Base-by-base conservation (phyloP, 2,888 invertebrate species). In the Eupelmus urozonus region DNA sequence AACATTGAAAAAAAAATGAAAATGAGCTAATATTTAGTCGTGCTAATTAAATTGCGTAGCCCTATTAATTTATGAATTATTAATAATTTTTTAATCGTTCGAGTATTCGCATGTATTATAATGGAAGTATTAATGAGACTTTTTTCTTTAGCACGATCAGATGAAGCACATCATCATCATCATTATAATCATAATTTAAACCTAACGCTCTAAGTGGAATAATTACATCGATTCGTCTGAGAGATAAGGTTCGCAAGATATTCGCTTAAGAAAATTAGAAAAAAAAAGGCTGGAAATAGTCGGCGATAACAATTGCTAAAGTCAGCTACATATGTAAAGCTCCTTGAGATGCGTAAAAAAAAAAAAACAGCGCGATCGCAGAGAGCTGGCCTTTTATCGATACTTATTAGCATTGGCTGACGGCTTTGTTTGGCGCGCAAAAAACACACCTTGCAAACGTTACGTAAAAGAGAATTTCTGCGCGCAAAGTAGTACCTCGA, bases 391-490 rank as follows among this genome's bases (percentile, higher is more conserved):
- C 72, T 74, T 51, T 66, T 66, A 74, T 66, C 66, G 74, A 13
- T 20, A n/a, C n/a, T n/a, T n/a, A 66, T 66, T 49, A 66, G 59
- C 74, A 59, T n/a, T n/a, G n/a, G n/a, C n/a, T 45, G 73, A 40
- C 75, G 59, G 59, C 20, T n/a, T n/a, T 25, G 18, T 51, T 73
- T 63, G 29, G 63, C 51, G 13, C 63, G 16, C 65, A 53, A 25
- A 9, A 18, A 18, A 49, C n/a, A n/a, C n/a, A n/a, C n/a, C n/a
- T n/a, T n/a, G n/a, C n/a, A n/a, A n/a, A 2, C 18, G 67, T 74
- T 78, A 74, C 65, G 74, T 65, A 78, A 74, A 70, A 23, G 81
- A 80, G 82, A 80, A 80, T 83, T 84, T 82, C 82, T 83, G 85
- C 83, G 88, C 87, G 87, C 53, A 2, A 16, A 45, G 9, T 45